Evolutionary conservation across 2,888 invertebrate species (phyloP).

Genomic region (Clitarchus hookeri): DNA sequence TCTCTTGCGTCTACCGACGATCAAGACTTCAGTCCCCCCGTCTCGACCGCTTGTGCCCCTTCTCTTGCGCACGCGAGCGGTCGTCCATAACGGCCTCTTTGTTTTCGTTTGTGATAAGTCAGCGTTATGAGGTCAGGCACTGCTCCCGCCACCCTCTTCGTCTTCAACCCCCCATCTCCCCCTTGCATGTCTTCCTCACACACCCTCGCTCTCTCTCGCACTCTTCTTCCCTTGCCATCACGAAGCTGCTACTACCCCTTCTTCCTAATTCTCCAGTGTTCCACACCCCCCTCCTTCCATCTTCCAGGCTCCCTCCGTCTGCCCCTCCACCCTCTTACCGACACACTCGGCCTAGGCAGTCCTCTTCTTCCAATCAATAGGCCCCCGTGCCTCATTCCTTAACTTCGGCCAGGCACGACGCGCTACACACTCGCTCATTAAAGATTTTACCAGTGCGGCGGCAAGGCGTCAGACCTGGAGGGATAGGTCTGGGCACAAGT

Average conservation of each 20-base stretch:
- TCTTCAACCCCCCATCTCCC: not conserved
- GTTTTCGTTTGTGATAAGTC: slow-evolving; percentile 26
- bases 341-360: slow-evolving; percentile 5
- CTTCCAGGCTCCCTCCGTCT: not conserved
- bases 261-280: slow-evolving; percentile 16
- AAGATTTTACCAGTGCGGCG: slow-evolving; percentile 5
- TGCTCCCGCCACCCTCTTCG: not conserved
- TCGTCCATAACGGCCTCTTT: not conserved
- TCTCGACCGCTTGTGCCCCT: not conserved
- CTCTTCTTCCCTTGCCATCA: not conserved
- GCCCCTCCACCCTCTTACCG: not conserved
- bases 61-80: not conserved
- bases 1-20: too few relatives aligned
- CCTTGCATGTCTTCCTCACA: not conserved
- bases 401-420: slow-evolving; percentile 1
- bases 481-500: too few relatives aligned
- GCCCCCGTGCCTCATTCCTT: slow-evolving; percentile 22
- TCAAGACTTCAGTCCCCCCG: not conserved
- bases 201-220: not conserved
- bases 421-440: slow-evolving; percentile 22
- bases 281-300: not conserved
- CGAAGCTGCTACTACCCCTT: slow-evolving; percentile 2
- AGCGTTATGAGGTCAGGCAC: slow-evolving; percentile 23
- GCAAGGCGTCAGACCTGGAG: too few relatives aligned
- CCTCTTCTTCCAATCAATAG: slow-evolving; percentile 26